Evolutionary conservation across 1,140 invertebrate species (phyloP).

Genomic region (Drosophila kepulauana): DNA sequence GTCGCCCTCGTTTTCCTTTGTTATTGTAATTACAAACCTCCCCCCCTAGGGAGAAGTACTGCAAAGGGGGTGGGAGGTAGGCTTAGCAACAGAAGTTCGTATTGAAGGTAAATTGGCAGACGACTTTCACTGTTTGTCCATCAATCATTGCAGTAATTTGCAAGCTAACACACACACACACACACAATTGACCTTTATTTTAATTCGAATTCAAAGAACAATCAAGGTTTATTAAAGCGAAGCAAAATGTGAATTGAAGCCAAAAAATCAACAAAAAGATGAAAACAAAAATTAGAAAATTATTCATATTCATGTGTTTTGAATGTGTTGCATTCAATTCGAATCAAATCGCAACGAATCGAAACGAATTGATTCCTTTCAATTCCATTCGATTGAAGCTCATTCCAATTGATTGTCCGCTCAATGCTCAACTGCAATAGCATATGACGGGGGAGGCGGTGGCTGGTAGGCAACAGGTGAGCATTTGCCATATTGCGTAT

Average conservation of each 20-base stretch:
- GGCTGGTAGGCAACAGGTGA: constrained; percentile 13
- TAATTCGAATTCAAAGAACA: constrained; percentile 36
- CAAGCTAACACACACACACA: constrained; percentile 22
- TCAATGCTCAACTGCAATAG: not conserved
- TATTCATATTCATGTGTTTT: constrained; percentile 1
- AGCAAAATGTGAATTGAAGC: constrained; percentile 3
- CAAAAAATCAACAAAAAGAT: constrained; percentile 9
- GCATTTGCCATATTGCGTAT: constrained; percentile 5
- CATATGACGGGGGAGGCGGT: not conserved
- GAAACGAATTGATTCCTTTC: constrained; percentile 7
- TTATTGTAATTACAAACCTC: constrained; percentile 31
- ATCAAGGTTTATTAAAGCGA: constrained; percentile 39
- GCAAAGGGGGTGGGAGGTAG: not conserved
- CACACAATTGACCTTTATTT: constrained; percentile 6
- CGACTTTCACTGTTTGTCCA: constrained; percentile 41
- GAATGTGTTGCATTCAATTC: constrained; percentile 20
- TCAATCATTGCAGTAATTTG: constrained; percentile 49
- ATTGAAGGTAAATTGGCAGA: constrained; percentile 26
- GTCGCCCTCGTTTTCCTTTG: constrained; percentile 26
- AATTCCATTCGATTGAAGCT: constrained; percentile 25
- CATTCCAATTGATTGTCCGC: constrained; percentile 24
- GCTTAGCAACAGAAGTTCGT: constrained; percentile 32
- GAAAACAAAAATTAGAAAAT: constrained; percentile 12
- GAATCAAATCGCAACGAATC: not conserved
- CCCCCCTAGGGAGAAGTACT: constrained; percentile 1